Evolutionary conservation across 2,113 vertebrate species (phyloP).

Genomic region (Rattus norvegicus): DNA sequence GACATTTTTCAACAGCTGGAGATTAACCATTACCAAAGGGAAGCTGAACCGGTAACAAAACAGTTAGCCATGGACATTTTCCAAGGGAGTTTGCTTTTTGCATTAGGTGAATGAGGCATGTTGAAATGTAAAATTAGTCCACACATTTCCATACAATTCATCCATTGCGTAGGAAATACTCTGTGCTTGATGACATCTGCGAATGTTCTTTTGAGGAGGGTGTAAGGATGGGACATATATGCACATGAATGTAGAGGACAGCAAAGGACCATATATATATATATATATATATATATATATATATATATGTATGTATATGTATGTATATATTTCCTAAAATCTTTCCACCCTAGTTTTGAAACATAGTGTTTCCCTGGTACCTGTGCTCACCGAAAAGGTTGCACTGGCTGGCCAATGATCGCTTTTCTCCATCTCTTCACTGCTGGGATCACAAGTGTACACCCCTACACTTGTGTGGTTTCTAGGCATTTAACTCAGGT

Average conservation of each 20-base stretch:
- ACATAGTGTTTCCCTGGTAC: neutral
- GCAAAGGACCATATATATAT: neutral
- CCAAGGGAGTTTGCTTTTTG: neutral
- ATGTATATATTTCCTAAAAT: neutral
- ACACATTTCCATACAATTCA: neutral
- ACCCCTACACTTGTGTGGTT: neutral
- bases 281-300: too few relatives aligned
- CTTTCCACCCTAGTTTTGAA: neutral
- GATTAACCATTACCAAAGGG: neutral
- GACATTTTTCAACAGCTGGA: neutral
- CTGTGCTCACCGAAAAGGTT: neutral
- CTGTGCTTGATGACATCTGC: neutral
- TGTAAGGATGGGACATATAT: too few relatives aligned
- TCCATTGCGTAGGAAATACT: neutral
- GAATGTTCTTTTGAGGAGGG: neutral
- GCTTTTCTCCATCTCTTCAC: neutral
- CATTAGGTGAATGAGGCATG: neutral
- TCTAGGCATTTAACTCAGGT: neutral
- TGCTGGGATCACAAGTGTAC: neutral
- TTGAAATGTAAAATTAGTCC: neutral
- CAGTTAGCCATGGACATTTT: neutral
- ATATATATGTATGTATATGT: too few relatives aligned
- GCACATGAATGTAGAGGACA: neutral
- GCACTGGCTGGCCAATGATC: neutral
- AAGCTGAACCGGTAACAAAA: neutral